Base-by-base conservation (phyloP, 2,888 invertebrate genomes). In the Apantesis nais region DNA sequence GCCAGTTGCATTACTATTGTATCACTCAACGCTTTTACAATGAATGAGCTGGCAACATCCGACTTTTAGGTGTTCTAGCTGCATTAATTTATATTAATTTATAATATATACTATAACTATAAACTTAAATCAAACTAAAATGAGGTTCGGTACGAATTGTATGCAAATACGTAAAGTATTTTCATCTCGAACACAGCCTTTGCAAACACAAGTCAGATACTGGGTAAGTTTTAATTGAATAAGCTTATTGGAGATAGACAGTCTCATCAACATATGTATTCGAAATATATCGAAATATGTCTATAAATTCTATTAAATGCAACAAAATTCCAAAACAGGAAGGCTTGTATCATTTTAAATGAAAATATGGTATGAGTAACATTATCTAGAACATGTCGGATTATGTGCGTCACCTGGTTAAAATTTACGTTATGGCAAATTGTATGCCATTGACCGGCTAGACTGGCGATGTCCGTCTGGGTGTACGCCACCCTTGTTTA, bases 401-500 rank as follows among this genome's bases (percentile, higher is more conserved):
- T 85, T 79, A 77, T 79, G 68, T 74, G 74, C 71, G 55, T 74
- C 80, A 79, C 72, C 66, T 78, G 71, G 58, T 74, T 71, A 62
- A 76, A 79, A 81, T 76, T 58, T 76, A 78, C 81, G 75, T 77
- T 79, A 80, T 83, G 61, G 80, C 76, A 80, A 83, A 83, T 82
- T 77, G 72, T 71, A 71, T 78, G 77, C 69, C 75, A 73, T 77
- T 79, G 84, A 71, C 78, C 78, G 80, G 72, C 82, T 78, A 80
- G 76, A 79, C 75, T 71, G 70, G 72, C 75, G 77, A 78, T 75
- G 73, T 65, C 70, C 74, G 79, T 73, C 79, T 82, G 68, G 77
- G 75, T 80, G 76, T 77, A 72, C 74, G 76, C 82, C 86, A 84
- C 86, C 87, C 88, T 85, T 87, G 85, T 88, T 86, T 78, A 78